These are phyloP conservation scores for Microtus pennsylvanicus DNA, from an alignment of 2,113 vertebrate genomes.

Conservation along the genomic window DNA sequence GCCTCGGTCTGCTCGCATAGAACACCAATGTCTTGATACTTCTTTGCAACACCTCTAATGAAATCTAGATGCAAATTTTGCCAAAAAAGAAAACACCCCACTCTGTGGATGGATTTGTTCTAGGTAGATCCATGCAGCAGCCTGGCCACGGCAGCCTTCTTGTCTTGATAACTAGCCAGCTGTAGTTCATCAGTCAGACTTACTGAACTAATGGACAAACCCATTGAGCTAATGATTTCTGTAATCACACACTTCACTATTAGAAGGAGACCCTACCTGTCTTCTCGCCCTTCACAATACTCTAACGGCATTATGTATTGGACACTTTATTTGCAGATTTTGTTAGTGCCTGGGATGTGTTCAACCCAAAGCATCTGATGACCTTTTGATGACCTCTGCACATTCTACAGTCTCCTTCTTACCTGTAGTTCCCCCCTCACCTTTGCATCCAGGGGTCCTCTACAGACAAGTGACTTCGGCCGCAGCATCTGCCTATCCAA, in stretches of 20 bases:
- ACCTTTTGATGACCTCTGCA: not conserved
- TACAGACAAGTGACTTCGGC: not conserved
- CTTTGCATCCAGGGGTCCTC: not conserved
- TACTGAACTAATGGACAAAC: not conserved
- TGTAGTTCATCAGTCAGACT: not conserved
- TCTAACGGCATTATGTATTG: not conserved
- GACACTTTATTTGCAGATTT: not conserved
- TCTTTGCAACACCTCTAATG: not conserved
- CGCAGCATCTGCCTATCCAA: not conserved
- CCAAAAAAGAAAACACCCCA: not conserved
- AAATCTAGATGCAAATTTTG: not conserved
- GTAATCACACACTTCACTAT: not conserved
- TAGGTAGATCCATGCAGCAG: not conserved
- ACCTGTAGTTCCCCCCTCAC: not conserved
- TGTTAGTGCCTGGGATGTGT: not conserved
- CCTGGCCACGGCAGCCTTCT: not conserved
- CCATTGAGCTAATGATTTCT: not conserved
- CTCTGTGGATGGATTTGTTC: not conserved
- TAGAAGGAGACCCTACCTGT: not conserved
- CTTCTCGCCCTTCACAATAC: not conserved
- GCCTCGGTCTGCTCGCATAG: not conserved
- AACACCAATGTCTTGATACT: not conserved
- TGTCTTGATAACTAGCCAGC: not conserved
- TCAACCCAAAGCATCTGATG: not conserved
- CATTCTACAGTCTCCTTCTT: not conserved